Conservation (phyloP, 2,797 vertebrate genomes). For the Sebastes oblongus region DNA sequence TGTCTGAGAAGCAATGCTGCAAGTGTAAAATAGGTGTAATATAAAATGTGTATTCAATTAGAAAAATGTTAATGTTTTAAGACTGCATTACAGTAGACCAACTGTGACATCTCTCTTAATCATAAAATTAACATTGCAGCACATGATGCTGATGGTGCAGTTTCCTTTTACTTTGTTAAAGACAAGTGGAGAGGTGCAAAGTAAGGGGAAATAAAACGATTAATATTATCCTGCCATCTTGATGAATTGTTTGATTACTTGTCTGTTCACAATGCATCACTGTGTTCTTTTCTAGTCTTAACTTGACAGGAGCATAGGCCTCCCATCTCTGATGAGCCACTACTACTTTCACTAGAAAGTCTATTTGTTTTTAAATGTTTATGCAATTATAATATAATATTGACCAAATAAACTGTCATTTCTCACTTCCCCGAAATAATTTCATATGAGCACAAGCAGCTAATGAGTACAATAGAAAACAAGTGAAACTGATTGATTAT, state of each 20-base stretch:
- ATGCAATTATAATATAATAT: neutral
- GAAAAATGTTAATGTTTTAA: neutral
- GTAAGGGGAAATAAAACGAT: neutral
- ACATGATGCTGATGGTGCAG: neutral
- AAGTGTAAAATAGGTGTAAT: neutral
- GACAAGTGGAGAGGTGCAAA: neutral
- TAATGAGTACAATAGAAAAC: neutral
- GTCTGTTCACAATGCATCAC: neutral
- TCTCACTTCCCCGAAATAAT: neutral
- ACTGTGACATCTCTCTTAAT: neutral
- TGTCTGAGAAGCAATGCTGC: neutral
- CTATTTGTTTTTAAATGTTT: neutral
- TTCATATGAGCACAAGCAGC: neutral
- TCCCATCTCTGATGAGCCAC: neutral
- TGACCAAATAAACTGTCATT: neutral
- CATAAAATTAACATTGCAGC: neutral
- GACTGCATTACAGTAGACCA: neutral
- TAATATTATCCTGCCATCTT: slow-evolving; percentile 7
- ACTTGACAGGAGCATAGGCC: neutral
- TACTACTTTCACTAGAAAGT: neutral
- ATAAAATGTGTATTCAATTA: neutral
- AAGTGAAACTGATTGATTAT: neutral
- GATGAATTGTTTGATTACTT: neutral
- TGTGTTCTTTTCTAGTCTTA: neutral
- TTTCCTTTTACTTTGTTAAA: neutral